Percentiles rank a stretch among this genome's conserved stretches.
These are phyloP conservation scores for Eristalis intricaria DNA, from an alignment of 2,888 invertebrate genomes.

Conservation along the genomic window DNA sequence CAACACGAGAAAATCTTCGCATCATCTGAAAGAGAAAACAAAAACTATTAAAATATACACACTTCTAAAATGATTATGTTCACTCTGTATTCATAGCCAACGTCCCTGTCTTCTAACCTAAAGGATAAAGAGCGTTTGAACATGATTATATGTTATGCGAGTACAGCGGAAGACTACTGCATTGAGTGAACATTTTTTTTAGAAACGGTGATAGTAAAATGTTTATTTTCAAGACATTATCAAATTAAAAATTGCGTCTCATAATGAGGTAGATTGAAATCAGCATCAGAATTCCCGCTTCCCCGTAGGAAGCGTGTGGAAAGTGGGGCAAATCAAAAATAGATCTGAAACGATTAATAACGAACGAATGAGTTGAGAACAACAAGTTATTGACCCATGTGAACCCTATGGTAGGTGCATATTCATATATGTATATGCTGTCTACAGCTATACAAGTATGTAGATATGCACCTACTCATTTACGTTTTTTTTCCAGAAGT, in stretches of 20 bases:
- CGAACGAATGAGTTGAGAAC: conserved; percentile 2
- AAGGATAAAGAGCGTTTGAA: conserved; percentile 51
- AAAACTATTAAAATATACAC: neutral
- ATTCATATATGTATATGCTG: neutral
- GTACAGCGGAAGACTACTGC: neutral
- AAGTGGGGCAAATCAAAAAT: conserved; percentile 17
- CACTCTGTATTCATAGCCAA: conserved; percentile 22
- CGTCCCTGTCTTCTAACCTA: conserved; percentile 54
- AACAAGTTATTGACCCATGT: conserved; percentile 24
- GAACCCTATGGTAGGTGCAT: neutral
- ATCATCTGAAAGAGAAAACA: conserved; percentile 82
- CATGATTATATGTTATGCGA: conserved; percentile 15
- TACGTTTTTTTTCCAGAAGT: neutral
- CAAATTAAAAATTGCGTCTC: conserved; percentile 9
- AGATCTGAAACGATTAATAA: neutral
- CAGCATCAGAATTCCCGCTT: neutral
- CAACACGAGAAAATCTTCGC: conserved; percentile 91
- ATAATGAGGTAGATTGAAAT: conserved; percentile 9
- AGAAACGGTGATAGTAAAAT: conserved; percentile 23
- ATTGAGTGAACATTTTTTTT: neutral
- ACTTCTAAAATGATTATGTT: neutral
- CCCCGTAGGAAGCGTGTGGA: conserved; percentile 1
- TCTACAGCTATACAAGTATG: no score
- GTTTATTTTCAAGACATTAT: neutral
- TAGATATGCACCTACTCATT: neutral